A percentile compares a stretch with the other conserved stretches of the same genome.
Conservation (phyloP, 2,888 invertebrate genomes). For the Sarcophaga carnaria region DNA sequence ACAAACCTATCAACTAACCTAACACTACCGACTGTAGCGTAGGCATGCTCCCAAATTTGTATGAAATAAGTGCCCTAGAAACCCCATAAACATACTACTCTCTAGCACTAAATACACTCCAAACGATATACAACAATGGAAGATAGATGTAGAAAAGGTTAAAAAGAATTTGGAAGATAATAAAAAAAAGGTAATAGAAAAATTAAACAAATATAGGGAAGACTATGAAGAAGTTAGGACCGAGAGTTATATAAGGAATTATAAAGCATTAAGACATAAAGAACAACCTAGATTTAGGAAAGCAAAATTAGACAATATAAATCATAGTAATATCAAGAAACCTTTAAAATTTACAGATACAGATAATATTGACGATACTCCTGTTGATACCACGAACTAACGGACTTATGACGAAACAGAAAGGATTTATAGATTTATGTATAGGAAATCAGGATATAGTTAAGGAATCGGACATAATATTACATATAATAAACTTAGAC, state of each 20-base stretch:
- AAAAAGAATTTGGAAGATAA: slow-evolving; percentile 18
- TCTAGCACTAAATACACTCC: slow-evolving; percentile 5
- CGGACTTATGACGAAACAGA: slow-evolving; percentile 40
- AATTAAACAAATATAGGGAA: slow-evolving; percentile 47
- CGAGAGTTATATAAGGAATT: slow-evolving; percentile 41
- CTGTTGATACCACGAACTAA: background rate
- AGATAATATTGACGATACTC: slow-evolving; percentile 2
- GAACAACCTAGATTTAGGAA: slow-evolving; percentile 25
- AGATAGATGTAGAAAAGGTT: slow-evolving; percentile 19
- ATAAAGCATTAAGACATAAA: slow-evolving; percentile 9
- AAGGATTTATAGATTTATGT: slow-evolving; percentile 56
- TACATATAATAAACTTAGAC: too few relatives aligned
- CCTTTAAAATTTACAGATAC: too few relatives aligned
- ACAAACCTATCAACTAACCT: too few relatives aligned
- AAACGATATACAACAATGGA: background rate
- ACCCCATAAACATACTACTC: background rate
- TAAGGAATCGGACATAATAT: too few relatives aligned
- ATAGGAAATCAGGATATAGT: slow-evolving; percentile 36
- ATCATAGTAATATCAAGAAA: background rate
- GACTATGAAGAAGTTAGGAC: background rate
- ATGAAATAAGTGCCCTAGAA: too few relatives aligned
- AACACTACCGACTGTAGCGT: too few relatives aligned
- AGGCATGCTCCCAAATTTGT: too few relatives aligned
- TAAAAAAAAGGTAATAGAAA: slow-evolving; percentile 47
- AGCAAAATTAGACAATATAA: slow-evolving; percentile 49